Evolutionary conservation across 2,113 vertebrate genomes (phyloP).

Genomic region (Oxygymnocypris stewartii): DNA sequence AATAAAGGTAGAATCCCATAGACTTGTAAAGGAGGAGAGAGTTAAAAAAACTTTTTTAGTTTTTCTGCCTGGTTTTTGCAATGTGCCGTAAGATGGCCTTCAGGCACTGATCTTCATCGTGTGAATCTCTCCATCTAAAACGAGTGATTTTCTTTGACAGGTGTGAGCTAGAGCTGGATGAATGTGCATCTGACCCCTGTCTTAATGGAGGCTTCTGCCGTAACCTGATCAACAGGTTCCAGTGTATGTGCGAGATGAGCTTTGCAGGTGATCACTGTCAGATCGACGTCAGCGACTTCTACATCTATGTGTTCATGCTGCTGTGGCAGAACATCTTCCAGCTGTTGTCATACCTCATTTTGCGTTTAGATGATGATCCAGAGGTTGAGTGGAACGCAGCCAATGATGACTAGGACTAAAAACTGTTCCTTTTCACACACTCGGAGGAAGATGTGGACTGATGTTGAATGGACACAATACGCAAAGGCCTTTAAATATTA

Average conservation of each 20-base stretch:
- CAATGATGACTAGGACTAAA: slow-evolving; percentile 37
- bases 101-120: no score
- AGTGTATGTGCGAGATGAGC: slow-evolving; percentile 83
- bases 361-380: slow-evolving; percentile 85
- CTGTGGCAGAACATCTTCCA: slow-evolving; percentile 94
- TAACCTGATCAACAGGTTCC: slow-evolving; percentile 80
- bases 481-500: neutral
- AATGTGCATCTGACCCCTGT: slow-evolving; percentile 84
- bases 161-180: slow-evolving; percentile 86
- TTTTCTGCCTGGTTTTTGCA: no score
- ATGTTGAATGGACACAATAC: slow-evolving; percentile 3
- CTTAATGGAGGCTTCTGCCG: slow-evolving; percentile 83
- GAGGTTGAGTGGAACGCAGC: slow-evolving; percentile 82
- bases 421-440: neutral
- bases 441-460: neutral
- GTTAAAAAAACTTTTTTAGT: neutral
- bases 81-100: neutral
- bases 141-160: slow-evolving; percentile 62
- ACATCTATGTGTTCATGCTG: slow-evolving; percentile 83
- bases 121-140: neutral
- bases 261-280: slow-evolving; percentile 83
- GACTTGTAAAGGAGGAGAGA: neutral
- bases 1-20: no score
- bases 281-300: slow-evolving; percentile 87
- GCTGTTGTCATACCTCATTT: slow-evolving; percentile 85